A percentile compares a stretch with the other conserved stretches of the same genome.
phyloP scores from a whole-genome alignment of 2,797 vertebrate genomes.

The Pogoniulus pusillus region DNA sequence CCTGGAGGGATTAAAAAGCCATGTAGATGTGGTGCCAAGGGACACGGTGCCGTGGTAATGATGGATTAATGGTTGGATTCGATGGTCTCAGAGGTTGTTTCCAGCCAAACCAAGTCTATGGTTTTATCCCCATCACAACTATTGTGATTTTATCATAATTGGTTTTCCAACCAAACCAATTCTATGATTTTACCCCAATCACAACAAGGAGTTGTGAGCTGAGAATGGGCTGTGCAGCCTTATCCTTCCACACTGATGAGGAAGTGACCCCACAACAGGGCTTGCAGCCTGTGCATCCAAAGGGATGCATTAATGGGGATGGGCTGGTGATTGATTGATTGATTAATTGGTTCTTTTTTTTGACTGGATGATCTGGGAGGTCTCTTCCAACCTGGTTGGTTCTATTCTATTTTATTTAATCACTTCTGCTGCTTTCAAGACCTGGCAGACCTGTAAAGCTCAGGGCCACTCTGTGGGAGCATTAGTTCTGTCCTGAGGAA shows the following conservation, averaged over 20 bases:
- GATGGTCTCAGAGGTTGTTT: too few species aligned
- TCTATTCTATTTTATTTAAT: too few species aligned
- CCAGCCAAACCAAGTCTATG: too few species aligned
- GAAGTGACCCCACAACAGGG: accelerated
- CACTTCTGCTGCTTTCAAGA: background rate
- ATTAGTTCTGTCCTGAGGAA: background rate
- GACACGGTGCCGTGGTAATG: too few species aligned
- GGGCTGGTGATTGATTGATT: background rate
- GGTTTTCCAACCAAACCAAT: too few species aligned
- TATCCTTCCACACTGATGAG: background rate
- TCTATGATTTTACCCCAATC: background rate
- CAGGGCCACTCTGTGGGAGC: accelerated
- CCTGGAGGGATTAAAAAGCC: too few species aligned
- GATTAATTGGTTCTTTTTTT: background rate
- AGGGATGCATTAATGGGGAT: background rate
- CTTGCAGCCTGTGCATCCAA: background rate
- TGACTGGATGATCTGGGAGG: too few species aligned
- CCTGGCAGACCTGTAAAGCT: background rate
- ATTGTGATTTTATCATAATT: too few species aligned
- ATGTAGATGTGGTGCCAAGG: too few species aligned
- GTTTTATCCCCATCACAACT: background rate
- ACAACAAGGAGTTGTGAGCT: background rate
- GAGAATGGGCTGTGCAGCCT: accelerated
- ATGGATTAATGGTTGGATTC: too few species aligned
- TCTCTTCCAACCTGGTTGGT: too few species aligned